phyloP scores from a whole-genome alignment of 2,888 invertebrate species.

The Melipona bicolor region DNA sequence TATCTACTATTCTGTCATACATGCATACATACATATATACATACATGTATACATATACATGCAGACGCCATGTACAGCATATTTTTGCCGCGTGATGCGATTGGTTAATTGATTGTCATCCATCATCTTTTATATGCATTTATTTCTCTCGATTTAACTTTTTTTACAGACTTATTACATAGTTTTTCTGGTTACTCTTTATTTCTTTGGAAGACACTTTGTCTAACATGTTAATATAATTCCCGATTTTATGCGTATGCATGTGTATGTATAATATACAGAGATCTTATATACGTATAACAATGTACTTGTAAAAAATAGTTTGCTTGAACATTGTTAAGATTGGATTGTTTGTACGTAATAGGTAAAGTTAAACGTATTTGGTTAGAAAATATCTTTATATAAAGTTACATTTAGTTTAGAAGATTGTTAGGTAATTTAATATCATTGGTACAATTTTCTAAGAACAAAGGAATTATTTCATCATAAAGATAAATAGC shows the following conservation, averaged over 20 bases:
- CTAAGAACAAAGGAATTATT: neutral
- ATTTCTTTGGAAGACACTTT: neutral
- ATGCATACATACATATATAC: conserved; percentile 36
- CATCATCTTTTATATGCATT: conserved; percentile 38
- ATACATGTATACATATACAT: conserved; percentile 50
- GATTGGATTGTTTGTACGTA: neutral
- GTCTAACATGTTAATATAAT: neutral
- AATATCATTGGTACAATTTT: neutral
- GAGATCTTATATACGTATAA: neutral
- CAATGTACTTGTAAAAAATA: neutral
- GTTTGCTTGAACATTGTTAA: neutral
- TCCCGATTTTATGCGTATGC: neutral
- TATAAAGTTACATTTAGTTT: neutral
- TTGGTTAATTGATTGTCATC: conserved; percentile 53
- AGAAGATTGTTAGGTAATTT: neutral
- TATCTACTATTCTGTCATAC: conserved; percentile 52
- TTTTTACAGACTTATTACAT: conserved; percentile 25
- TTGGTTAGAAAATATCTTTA: neutral
- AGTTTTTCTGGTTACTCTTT: neutral
- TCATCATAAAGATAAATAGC: neutral
- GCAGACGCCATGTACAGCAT: conserved; percentile 62
- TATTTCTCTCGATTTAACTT: conserved; percentile 3
- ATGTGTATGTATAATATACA: neutral
- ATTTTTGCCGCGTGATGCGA: conserved; percentile 60
- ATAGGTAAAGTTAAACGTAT: neutral